Evolutionary conservation across 2,797 vertebrate species (phyloP), one percentile per base, ranked within the genome.

Genomic region (Brachymystax lenok): DNA sequence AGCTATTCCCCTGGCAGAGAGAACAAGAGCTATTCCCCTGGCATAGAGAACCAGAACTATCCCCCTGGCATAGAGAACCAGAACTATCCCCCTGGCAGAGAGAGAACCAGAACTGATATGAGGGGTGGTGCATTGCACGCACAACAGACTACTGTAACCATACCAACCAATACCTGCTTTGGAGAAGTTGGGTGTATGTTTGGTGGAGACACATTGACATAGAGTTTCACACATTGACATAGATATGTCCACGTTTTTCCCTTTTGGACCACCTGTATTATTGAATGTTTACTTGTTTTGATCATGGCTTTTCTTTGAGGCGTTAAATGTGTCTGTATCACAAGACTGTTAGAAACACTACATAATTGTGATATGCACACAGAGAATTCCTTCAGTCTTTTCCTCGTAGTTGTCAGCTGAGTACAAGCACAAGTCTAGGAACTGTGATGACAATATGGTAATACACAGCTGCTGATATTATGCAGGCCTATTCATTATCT

Each of bases 401-500:
- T 52, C 79, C 63, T 85, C 61, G 69, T 64, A 80, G 82, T 83
- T 77, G 78, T 76, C 27, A 52, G 87, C 77, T 74, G 89, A 88
- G 87, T 86, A 82, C 1, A 16, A 86, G 75, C 80, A 71, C 80
- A 80, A 84, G 87, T 46, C 40, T 46, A 46, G 40, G 40, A 82
- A 90, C 88, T 50, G 76, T 69, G 81, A 79, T 24, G 4, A 68
- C 69, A 63, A 79, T 90, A 88, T 93, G 85, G 80, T 78, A 88
- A 91, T 92, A 88, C 90, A 81, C 59, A 35, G 77, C 70, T 86
- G 81, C 86, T 69, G 84, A 91, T 89, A 90, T 87, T 86, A 84
- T 78, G 79, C 82, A 78, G 82, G 87, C 91, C 90, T 93, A 93
- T 93, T 91, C 94, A 94, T 95, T 71, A 61, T 79, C 71, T 83